Evolutionary conservation across 2,888 invertebrate species (phyloP), one percentile per base, ranked within the genome.

Genomic region (Aleiodes testaceus): DNA sequence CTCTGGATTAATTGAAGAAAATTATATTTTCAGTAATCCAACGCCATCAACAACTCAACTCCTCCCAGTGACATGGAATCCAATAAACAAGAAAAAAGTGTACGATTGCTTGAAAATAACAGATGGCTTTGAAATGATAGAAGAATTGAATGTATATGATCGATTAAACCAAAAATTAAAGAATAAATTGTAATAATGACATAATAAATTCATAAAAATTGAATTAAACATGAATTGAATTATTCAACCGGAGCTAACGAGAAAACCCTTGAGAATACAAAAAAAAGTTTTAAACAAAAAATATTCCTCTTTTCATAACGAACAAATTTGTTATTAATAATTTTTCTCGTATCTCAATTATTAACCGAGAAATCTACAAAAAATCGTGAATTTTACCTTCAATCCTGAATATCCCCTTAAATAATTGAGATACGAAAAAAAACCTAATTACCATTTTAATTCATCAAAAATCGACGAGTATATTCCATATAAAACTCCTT

Each of bases 41-140:
- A 86, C 84, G 2, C 81, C 84, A 3, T 64, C 44, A 2, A 52
- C 36, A 12, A 77, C 82, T 2, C 74, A 79, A 1, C 26, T 78
- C 3, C 73, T 82, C 44, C 75, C 82, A 3, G 59, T 80, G 22
- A 72, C 68, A 22, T 87, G 87, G 87, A 66, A 75, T 36, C 81
- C 85, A 1, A 6, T 86, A 1, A 68, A 69, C 9, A 61, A 69
- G 47, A 65, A 71, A n/a, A 74, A 42, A 1, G 44, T 30, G 12
- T 71, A 63, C 26, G 59, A 66, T 16, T 71, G 71, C 52, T n/a
- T 71, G 18, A 50, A 52, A 59, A 66, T 71, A 22, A 16, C 61
- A 0, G 61, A 66, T 0, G 30, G 50, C 1, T n/a, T 63, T 12
- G 45, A 63, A 45, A 63, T 63, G 63, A 63, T 3, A 12, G 22